Evolutionary conservation across 2,113 vertebrate species (phyloP), one percentile per base, ranked within the genome.

Genomic region (Australoheros scitulus): DNA sequence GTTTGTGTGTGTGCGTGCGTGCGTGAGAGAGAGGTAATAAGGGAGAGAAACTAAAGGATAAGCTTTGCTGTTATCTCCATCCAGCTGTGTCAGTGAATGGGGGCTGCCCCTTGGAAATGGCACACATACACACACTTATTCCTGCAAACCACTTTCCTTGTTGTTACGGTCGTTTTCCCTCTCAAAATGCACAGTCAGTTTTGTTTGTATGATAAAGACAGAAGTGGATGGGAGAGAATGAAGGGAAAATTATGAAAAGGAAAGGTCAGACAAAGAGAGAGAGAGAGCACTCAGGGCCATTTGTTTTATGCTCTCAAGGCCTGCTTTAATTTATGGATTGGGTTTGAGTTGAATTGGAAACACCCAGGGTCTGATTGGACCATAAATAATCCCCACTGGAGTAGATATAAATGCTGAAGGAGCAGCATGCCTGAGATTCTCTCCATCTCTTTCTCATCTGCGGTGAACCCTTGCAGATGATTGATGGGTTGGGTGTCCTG

Each of bases 301-400:
- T 91, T 93, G 87, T 87, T 94, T 92, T 91, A 91, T 86, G 77
- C 74, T 88, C 77, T 76, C 85, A 85, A 77, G 88, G 87, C 77
- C 82, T 80, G 29, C 77, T 92, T 90, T 89, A 89, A 93, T 89
- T 91, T 89, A 90, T 92, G 83, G 92, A 92, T 93, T 87, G 83
- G 87, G 82, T 91, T 85, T 61, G 57, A 90, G 88, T 86, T 88
- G 81, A 91, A 92, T 56, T 91, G 87, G 80, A 92, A 89, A 88
- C 64, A 72, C 86, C 86, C 81, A 75, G 77, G 90, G 60, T 90
- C 84, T 90, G 89, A 92, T 91, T 92, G 88, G 86, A 83, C 81
- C 88, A 93, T 94, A 92, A 93, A 93, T 94, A 93, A 94, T 87
- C 83, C 87, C 72, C 26, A 57, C 75, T 74, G 80, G 81, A 84